Evolutionary conservation across 1,140 invertebrate species (phyloP).

Genomic region (Papilio polytes): DNA sequence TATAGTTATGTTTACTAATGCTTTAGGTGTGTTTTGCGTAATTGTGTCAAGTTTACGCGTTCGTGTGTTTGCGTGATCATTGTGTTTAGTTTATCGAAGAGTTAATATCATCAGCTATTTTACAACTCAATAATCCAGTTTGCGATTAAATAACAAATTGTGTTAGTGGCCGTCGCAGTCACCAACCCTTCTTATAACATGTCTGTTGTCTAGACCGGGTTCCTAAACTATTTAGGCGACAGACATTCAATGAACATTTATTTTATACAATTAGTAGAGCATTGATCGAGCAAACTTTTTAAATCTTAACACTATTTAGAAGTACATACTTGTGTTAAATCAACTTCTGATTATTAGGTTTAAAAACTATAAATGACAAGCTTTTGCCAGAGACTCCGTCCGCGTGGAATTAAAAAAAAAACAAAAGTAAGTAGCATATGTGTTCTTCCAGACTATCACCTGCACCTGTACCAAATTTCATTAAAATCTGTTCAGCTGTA

Average conservation of each 20-base stretch:
- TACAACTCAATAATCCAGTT: background rate
- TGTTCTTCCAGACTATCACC: too few relatives aligned
- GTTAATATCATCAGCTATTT: background rate
- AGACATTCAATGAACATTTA: background rate
- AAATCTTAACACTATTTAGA: background rate
- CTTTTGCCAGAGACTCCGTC: too few relatives aligned
- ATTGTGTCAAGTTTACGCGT: constrained; percentile 4
- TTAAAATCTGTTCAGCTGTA: too few relatives aligned
- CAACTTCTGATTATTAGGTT: background rate
- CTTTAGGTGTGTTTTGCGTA: background rate
- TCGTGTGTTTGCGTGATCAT: background rate
- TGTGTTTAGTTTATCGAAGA: too few relatives aligned
- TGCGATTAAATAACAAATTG: background rate
- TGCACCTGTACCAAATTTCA: too few relatives aligned
- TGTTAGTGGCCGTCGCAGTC: background rate
- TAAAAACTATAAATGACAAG: background rate
- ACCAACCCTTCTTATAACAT: background rate
- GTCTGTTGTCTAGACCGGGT: background rate
- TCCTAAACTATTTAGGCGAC: background rate
- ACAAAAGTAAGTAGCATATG: too few relatives aligned
- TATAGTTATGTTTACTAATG: constrained; percentile 34
- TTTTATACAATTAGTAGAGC: background rate
- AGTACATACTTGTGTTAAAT: background rate
- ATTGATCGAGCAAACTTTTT: background rate
- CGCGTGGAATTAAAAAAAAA: too few relatives aligned